A percentile compares a stretch with the other conserved stretches of the same genome.
phyloP scores from a whole-genome alignment of 2,888 invertebrate genomes.

The Malacosoma neustria region DNA sequence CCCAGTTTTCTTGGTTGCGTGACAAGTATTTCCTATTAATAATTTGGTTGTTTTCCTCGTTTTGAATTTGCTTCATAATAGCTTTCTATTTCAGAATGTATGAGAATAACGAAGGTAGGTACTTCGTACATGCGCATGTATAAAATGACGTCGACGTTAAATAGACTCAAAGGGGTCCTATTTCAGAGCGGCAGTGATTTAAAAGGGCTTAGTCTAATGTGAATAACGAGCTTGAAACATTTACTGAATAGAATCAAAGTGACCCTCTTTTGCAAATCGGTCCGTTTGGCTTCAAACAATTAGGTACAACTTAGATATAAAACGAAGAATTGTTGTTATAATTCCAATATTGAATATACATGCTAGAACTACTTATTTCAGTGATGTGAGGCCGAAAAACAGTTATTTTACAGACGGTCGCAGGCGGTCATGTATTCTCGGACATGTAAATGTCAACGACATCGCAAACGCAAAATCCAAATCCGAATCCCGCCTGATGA shows the following conservation, averaged over 20 bases:
- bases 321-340: neutral
- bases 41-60: constrained; percentile 9
- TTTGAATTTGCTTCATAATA: constrained; percentile 1
- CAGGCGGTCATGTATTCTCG: constrained; percentile 24
- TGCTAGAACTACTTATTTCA: constrained; percentile 20
- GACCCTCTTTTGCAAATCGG: constrained; percentile 48
- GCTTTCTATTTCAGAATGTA: neutral
- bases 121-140: constrained; percentile 3
- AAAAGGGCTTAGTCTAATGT: constrained; percentile 58
- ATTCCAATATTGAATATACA: constrained; percentile 24
- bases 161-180: constrained; percentile 44
- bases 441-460: constrained; percentile 61
- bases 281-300: constrained; percentile 36
- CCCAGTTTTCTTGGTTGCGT: constrained; percentile 28
- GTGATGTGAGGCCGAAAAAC: constrained; percentile 15
- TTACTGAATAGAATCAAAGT: constrained; percentile 46
- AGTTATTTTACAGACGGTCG: constrained; percentile 23
- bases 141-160: constrained; percentile 23
- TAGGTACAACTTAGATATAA: neutral
- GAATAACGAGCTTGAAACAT: constrained; percentile 60
- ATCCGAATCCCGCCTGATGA: constrained; percentile 50
- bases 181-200: constrained; percentile 47
- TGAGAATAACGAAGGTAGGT: neutral
- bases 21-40: constrained; percentile 12
- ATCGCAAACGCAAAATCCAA: constrained; percentile 44